Evolutionary conservation across 2,113 vertebrate genomes (phyloP).

Genomic region (Tachysurus fulvidraco): DNA sequence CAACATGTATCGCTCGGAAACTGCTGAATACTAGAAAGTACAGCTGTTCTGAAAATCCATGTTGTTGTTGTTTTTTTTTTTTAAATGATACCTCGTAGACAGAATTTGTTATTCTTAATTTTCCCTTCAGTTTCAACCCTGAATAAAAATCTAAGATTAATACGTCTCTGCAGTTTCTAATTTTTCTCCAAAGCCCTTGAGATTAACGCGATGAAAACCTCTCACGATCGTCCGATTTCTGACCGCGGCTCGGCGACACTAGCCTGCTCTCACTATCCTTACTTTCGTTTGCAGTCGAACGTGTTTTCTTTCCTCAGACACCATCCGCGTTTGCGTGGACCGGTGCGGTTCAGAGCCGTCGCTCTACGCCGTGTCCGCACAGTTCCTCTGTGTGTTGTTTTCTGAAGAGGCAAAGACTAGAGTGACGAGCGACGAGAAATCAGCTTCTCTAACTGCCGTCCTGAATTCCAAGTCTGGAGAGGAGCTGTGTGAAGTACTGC

Average conservation of each 20-base stretch:
- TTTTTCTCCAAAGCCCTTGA: neutral
- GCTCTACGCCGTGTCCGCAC: slow-evolving; percentile 76
- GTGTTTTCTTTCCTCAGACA: slow-evolving; percentile 69
- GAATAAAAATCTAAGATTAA: neutral
- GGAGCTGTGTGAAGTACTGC: slow-evolving; percentile 78
- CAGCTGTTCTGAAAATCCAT: neutral
- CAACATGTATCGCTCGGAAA: neutral
- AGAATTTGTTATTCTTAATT: neutral
- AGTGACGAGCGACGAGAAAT: slow-evolving; percentile 32
- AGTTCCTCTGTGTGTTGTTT: slow-evolving; percentile 83
- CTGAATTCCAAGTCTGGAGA: slow-evolving; percentile 71
- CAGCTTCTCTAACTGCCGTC: slow-evolving; percentile 62
- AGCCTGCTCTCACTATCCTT: neutral
- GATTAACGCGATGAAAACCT: neutral
- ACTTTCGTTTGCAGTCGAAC: neutral
- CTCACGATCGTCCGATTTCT: neutral
- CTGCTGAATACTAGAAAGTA: neutral
- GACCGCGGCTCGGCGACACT: neutral
- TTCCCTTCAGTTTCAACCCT: neutral
- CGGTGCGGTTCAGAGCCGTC: slow-evolving; percentile 60
- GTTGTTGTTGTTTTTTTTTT: neutral
- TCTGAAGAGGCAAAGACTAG: slow-evolving; percentile 78
- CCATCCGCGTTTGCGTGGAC: slow-evolving; percentile 76
- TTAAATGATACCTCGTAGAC: neutral
- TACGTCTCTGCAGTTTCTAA: neutral